These are phyloP conservation scores for Euthynnus affinis DNA, from an alignment of 2,797 vertebrate species.

Conservation along the genomic window DNA sequence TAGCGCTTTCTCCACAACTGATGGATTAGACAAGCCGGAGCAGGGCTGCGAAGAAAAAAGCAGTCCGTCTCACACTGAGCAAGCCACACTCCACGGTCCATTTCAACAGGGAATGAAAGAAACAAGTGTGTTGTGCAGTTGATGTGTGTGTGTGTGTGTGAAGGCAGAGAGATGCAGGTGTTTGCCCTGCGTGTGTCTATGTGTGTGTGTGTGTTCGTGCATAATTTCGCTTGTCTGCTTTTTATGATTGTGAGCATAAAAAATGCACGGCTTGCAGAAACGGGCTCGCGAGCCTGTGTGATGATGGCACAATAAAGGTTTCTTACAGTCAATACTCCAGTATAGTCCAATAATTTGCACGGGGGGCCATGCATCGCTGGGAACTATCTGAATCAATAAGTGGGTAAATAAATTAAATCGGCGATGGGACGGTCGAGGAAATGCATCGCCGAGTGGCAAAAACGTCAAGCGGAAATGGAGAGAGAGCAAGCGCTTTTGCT, in stretches of 20 bases:
- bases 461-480: conserved; percentile 44
- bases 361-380: conserved; percentile 52
- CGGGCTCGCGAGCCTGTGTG: conserved; percentile 47
- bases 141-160: conserved; percentile 2
- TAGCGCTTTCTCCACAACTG: conserved; percentile 62
- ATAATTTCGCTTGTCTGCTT: conserved; percentile 70
- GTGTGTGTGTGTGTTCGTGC: conserved; percentile 20
- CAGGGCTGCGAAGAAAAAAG: conserved; percentile 40
- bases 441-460: conserved; percentile 41
- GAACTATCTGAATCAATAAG: conserved; percentile 74
- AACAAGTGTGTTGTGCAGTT: conserved; percentile 31
- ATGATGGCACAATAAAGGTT: conserved; percentile 76
- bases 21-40: conserved; percentile 72
- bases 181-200: conserved; percentile 12
- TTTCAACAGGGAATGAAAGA: conserved; percentile 59
- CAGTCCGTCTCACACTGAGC: conserved; percentile 39
- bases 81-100: conserved; percentile 29
- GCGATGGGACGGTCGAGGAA: conserved; percentile 49
- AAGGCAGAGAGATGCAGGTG: conserved; percentile 36
- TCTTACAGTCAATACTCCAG: conserved; percentile 71
- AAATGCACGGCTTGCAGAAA: conserved; percentile 76
- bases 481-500: conserved; percentile 28
- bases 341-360: conserved; percentile 60
- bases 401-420: conserved; percentile 64
- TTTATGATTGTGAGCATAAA: conserved; percentile 71